Conservation (phyloP, 2,113 vertebrate genomes). For the Anoplopoma fimbria region DNA sequence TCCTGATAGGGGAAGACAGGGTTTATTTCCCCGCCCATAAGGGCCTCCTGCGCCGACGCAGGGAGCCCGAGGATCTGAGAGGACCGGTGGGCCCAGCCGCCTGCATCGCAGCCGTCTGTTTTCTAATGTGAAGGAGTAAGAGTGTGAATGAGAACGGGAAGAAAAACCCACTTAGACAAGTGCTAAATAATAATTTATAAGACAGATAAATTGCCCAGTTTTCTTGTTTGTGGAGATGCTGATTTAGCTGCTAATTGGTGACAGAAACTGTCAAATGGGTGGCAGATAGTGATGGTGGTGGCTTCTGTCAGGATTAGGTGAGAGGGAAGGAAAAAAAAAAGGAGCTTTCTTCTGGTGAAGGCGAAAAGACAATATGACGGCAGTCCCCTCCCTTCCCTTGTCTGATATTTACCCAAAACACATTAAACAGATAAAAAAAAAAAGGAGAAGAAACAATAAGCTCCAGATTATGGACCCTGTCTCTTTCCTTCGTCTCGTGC, state of each 20-base stretch:
- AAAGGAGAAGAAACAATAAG: conserved; percentile 84
- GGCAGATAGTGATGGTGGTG: conserved; percentile 93
- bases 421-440: conserved; percentile 90
- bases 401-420: conserved; percentile 94
- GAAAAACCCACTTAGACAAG: conserved; percentile 76
- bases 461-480: conserved; percentile 88
- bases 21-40: conserved; percentile 91
- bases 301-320: conserved; percentile 95
- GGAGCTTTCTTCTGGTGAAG: conserved; percentile 90
- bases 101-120: conserved; percentile 88
- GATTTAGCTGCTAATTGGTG: conserved; percentile 99
- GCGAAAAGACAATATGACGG: conserved; percentile 85
- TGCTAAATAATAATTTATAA: conserved; percentile 80
- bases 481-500: conserved; percentile 69
- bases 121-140: conserved; percentile 80
- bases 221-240: conserved; percentile 94
- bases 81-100: conserved; percentile 64
- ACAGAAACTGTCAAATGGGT: conserved; percentile 99
- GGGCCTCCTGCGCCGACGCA: conserved; percentile 83
- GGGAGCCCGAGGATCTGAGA: conserved; percentile 73
- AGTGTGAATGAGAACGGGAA: conserved; percentile 65
- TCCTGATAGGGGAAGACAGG: conserved; percentile 89
- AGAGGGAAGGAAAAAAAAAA: conserved; percentile 75
- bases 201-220: conserved; percentile 84
- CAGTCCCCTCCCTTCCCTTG: conserved; percentile 85